Evolutionary conservation across 2,888 invertebrate species (phyloP), one percentile per base, ranked within the genome.

Genomic region (Synergus itoensis): DNA sequence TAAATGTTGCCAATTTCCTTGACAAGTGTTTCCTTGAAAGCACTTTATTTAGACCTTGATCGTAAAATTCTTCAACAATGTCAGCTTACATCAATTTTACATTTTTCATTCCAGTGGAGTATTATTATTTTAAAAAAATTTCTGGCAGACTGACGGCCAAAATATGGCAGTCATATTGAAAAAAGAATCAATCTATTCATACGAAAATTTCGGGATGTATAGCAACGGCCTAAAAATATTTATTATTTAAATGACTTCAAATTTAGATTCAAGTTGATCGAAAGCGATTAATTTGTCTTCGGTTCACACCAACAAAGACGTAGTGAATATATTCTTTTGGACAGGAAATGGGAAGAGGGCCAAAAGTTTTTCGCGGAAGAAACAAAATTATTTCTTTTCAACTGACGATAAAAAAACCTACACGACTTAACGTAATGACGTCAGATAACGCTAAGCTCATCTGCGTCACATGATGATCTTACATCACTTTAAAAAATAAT

Each of bases 321-420:
- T 28, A 62, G 28, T 67, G 11, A 67, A 21, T 41, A 67, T 67
- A 67, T 18, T 12, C 2, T 21, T 12, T 43, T 21, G 14, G 43
- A 43, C 12, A 41, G 43, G 43, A 41, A 41, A 67, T 18, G 21
- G 43, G 18, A 73, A 73, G 48, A 53, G 48, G 8, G 48, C 69
- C 69, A 73, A 73, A 73, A 48, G n/a, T 73, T 73, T 73, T 73
- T 73, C 3, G 16, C 9, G 9, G 48, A 73, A 73, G 28, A 28
- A 73, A 48, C 69, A 48, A 16, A 73, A 36, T 73, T n/a, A 73
- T 73, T 53, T 48, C n/a, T 48, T 73, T 73, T 73, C 69, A 28
- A 48, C 48, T 14, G 69, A 18, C n/a, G 40, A 9, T 73, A 36
- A 73, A 36, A 36, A 69, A 73, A 73, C 12, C 28, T 45, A 69